Conservation (phyloP, 2,888 invertebrate genomes). For the Brachypalpus laphriformis region DNA sequence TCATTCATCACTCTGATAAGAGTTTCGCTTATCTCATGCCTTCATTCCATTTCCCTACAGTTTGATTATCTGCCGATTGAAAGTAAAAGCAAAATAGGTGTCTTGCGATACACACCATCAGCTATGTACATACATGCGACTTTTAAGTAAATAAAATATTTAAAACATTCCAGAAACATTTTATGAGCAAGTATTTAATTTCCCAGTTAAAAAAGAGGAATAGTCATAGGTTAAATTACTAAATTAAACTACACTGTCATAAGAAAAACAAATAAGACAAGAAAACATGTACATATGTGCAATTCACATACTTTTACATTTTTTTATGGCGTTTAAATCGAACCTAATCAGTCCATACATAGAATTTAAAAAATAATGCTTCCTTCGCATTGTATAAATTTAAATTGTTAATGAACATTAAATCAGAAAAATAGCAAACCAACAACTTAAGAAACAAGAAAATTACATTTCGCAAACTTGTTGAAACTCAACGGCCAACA, state of each 20-base stretch:
- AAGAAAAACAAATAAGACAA: not conserved
- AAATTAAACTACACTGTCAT: not conserved
- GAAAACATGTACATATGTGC: not conserved
- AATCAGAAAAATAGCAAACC: not conserved
- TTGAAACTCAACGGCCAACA: not conserved
- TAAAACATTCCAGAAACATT: not conserved
- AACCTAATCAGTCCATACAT: not conserved
- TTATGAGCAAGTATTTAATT: not conserved
- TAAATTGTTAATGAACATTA: conserved; percentile 14
- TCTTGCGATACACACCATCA: not conserved
- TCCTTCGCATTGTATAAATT: not conserved
- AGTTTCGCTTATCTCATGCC: conserved; percentile 35
- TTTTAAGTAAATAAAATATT: not conserved
- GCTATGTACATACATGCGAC: not conserved
- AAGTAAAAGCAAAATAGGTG: conserved; percentile 33
- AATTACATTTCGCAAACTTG: not conserved
- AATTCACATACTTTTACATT: not conserved
- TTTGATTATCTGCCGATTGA: conserved; percentile 31
- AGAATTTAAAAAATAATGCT: not conserved
- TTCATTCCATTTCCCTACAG: conserved; percentile 20
- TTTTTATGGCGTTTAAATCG: not conserved
- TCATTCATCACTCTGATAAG: conserved; percentile 51
- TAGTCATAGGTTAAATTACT: not conserved
- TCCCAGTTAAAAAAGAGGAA: not conserved
- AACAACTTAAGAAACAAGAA: not conserved